Conservation (phyloP, 2,113 vertebrate species). For the Taxidea taxus region DNA sequence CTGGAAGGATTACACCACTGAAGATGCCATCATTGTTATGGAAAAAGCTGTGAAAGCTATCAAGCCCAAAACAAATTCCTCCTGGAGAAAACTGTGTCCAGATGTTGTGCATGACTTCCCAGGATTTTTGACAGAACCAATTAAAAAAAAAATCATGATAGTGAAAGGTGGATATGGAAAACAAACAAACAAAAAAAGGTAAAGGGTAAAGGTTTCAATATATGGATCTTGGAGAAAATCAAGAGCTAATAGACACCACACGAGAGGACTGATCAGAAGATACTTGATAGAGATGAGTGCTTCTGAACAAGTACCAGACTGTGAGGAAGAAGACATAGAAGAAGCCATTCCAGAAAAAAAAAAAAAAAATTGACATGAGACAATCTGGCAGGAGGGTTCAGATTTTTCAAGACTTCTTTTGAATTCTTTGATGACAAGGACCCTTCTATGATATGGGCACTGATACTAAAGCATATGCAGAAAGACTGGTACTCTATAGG, state of each 20-base stretch:
- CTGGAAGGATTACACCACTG: background rate
- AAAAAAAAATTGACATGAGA: background rate
- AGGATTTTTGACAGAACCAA: background rate
- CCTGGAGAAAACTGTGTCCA: background rate
- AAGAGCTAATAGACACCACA: background rate
- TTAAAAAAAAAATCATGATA: background rate
- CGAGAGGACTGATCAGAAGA: background rate
- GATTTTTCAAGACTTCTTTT: background rate
- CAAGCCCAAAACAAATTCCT: background rate
- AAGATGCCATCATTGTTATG: background rate
- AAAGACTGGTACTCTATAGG: background rate
- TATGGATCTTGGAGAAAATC: background rate
- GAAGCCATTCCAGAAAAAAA: background rate
- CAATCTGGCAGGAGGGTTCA: background rate
- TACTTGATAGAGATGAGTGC: background rate
- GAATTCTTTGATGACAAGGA: background rate
- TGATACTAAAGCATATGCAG: background rate
- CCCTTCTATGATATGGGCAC: background rate
- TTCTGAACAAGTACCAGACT: background rate
- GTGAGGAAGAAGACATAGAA: background rate
- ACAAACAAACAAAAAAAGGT: background rate
- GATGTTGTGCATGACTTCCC: background rate
- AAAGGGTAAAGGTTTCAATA: background rate
- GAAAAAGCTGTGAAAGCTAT: background rate
- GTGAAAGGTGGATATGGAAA: background rate